These are phyloP conservation scores for Brenthis daphne DNA, from an alignment of 2,888 invertebrate species.

Conservation along the genomic window DNA sequence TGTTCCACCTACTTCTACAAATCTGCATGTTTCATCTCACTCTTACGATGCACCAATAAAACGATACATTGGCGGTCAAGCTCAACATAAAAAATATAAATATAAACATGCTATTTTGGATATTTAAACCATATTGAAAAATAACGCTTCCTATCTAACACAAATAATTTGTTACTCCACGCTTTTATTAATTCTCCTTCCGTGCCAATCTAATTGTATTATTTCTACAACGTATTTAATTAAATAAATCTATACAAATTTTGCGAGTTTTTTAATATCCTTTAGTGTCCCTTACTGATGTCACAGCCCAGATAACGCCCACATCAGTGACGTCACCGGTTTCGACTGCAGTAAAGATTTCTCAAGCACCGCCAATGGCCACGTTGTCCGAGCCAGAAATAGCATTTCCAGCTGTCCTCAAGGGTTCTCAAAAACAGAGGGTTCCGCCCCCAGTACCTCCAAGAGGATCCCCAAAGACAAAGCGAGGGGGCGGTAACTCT, in stretches of 20 bases:
- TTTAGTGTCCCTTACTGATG: constrained; percentile 80
- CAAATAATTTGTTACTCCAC: constrained; percentile 56
- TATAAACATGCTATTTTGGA: constrained; percentile 77
- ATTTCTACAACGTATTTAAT: constrained; percentile 55
- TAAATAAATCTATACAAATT: constrained; percentile 60
- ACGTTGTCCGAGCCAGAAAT: constrained; percentile 77
- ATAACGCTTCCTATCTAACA: constrained; percentile 62
- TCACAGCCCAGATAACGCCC: constrained; percentile 78
- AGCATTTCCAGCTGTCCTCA: constrained; percentile 89
- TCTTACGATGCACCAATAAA: constrained; percentile 70
- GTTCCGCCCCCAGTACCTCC: constrained; percentile 95
- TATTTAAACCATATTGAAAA: constrained; percentile 52
- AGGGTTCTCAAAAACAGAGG: constrained; percentile 87
- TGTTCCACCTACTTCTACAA: constrained; percentile 50
- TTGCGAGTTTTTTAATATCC: constrained; percentile 46
- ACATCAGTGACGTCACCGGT: constrained; percentile 75
- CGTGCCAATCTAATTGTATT: constrained; percentile 53
- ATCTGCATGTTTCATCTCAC: constrained; percentile 58
- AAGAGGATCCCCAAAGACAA: constrained; percentile 88
- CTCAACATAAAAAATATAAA: constrained; percentile 79
- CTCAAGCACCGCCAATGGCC: constrained; percentile 59
- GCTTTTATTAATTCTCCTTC: constrained; percentile 43
- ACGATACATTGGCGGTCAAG: constrained; percentile 74
- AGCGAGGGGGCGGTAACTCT: constrained; percentile 76
- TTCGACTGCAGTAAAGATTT: constrained; percentile 65